Conservation (phyloP, 2,113 vertebrate genomes). For the Myanophis thanlyinensis region DNA sequence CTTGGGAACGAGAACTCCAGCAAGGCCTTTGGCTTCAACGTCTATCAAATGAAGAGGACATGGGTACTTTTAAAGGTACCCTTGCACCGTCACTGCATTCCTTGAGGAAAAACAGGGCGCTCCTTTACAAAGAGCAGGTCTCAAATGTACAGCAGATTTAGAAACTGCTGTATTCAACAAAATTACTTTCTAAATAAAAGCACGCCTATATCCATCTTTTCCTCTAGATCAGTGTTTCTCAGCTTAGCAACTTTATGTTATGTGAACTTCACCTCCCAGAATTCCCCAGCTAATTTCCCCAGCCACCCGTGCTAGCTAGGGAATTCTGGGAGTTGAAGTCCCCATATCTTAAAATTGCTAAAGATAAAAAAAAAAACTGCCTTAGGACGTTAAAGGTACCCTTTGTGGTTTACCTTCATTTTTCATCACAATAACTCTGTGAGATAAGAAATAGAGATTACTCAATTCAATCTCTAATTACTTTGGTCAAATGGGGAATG, state of each 20-base stretch:
- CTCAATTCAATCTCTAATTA: neutral
- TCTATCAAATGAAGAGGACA: constrained; percentile 87
- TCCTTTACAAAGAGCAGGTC: constrained; percentile 64
- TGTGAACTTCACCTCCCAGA: neutral
- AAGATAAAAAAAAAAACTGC: neutral
- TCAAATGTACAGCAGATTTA: constrained; percentile 43
- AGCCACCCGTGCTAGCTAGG: neutral
- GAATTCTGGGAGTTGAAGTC: neutral
- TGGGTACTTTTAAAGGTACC: constrained; percentile 90
- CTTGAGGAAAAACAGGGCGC: neutral
- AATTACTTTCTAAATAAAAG: neutral
- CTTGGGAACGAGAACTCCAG: constrained; percentile 89
- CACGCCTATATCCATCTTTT: neutral
- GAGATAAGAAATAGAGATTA: neutral
- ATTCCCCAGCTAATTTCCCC: neutral
- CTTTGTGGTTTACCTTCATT: neutral
- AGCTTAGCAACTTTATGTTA: neutral
- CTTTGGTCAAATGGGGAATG: neutral
- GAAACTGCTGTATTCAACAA: neutral
- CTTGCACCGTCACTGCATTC: constrained; percentile 29
- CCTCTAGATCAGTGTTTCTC: neutral
- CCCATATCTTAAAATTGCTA: neutral
- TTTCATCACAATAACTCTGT: neutral
- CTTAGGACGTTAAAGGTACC: neutral
- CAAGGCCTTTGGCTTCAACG: constrained; percentile 87